A percentile compares a stretch with the other conserved stretches of the same genome.
Evolutionary conservation across 37 sponge, comb jelly and placozoan genomes (phyloP).

Genomic region (Cliona cf. orientalis): DNA sequence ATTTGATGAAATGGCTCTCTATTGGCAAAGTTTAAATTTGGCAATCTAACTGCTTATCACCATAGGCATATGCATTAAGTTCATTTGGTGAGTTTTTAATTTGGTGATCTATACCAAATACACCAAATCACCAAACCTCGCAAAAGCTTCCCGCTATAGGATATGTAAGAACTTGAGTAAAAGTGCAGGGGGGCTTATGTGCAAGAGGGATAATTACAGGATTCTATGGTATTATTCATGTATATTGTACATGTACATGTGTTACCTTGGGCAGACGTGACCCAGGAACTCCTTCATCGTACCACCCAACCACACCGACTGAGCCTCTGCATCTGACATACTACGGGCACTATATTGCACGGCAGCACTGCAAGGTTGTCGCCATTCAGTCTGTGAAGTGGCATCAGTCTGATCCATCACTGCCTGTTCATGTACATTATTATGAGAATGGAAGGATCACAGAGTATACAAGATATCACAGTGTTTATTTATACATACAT

Average conservation of each 20-base stretch:
- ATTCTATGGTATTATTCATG: background rate
- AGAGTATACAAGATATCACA: background rate
- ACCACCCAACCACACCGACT: slow-evolving; percentile 27
- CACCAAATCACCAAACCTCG: too few relatives aligned
- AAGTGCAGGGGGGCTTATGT: background rate
- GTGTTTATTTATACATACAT: background rate
- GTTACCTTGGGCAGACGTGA: slow-evolving; percentile 66
- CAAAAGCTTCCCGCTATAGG: too few relatives aligned
- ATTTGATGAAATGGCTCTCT: too few relatives aligned
- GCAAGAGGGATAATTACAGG: background rate
- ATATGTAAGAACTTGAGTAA: too few relatives aligned
- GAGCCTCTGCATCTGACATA: slow-evolving; percentile 43
- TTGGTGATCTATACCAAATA: too few relatives aligned
- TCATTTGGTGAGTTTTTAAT: too few relatives aligned
- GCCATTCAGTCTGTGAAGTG: slow-evolving; percentile 75
- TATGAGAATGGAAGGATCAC: background rate
- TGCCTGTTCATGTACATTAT: slow-evolving; percentile 38
- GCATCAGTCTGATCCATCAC: slow-evolving; percentile 38
- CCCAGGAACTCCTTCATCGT: slow-evolving; percentile 67
- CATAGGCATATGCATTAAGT: too few relatives aligned
- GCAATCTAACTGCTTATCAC: too few relatives aligned
- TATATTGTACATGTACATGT: background rate
- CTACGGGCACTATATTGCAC: slow-evolving; percentile 87
- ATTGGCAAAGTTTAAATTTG: too few relatives aligned
- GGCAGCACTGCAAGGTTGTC: slow-evolving; percentile 60